phyloP scores from a whole-genome alignment of 2,113 vertebrate genomes.

The Upupa epops region DNA sequence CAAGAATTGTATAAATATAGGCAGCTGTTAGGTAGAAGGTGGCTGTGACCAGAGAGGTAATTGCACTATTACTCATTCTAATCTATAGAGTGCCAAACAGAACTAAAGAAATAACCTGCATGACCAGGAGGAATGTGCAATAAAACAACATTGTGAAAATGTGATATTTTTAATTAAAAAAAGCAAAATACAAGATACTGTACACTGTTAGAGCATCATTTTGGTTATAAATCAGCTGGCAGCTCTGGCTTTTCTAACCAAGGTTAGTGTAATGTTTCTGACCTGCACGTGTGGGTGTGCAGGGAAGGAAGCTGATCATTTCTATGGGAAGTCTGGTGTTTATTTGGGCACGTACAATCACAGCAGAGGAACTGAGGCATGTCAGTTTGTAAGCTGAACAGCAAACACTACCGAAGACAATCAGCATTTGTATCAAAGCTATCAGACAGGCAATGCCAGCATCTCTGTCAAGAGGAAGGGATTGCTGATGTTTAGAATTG shows the following conservation, averaged over 20 bases:
- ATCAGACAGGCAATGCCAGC: neutral
- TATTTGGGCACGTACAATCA: conserved; percentile 60
- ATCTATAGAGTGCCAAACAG: conserved; percentile 67
- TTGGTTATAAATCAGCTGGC: conserved; percentile 52
- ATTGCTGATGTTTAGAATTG: conserved; percentile 33
- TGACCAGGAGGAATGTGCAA: conserved; percentile 83
- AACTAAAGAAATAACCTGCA: conserved; percentile 63
- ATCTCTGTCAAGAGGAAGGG: conserved; percentile 11
- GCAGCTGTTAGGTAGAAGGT: conserved; percentile 33
- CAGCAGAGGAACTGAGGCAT: conserved; percentile 11
- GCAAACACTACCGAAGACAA: conserved; percentile 40
- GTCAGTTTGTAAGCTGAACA: conserved; percentile 16
- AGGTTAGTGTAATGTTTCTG: conserved; percentile 16
- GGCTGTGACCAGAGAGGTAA: conserved; percentile 18
- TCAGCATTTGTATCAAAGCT: conserved; percentile 39
- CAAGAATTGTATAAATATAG: conserved; percentile 47
- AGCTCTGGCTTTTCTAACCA: conserved; percentile 29
- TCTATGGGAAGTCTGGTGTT: conserved; percentile 29
- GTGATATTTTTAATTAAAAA: conserved; percentile 49
- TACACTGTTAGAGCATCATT: conserved; percentile 62
- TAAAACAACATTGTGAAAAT: conserved; percentile 76
- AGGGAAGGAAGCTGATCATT: conserved; percentile 13
- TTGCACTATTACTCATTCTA: conserved; percentile 70
- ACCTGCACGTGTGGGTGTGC: neutral
- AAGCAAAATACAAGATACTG: conserved; percentile 42